phyloP scores from a whole-genome alignment of 2,797 vertebrate genomes.

The Enteromius paludinosus region DNA sequence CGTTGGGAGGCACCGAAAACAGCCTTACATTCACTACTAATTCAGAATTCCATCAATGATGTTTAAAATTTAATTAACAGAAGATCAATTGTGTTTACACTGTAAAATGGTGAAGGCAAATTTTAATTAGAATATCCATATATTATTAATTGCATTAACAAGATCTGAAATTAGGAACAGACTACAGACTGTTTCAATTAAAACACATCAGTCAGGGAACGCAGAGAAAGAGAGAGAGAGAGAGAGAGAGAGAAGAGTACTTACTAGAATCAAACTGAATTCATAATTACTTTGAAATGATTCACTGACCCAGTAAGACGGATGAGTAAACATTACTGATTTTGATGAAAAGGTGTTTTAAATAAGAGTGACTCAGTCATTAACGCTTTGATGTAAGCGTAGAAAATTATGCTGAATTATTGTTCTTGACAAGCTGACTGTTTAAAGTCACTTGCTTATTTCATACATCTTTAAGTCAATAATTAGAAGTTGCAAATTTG shows the following conservation, averaged over 20 bases:
- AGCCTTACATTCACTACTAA: slow-evolving; percentile 69
- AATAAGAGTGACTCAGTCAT: slow-evolving; percentile 35
- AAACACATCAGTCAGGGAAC: slow-evolving; percentile 58
- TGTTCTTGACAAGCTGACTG: slow-evolving; percentile 13
- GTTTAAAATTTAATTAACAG: slow-evolving; percentile 82
- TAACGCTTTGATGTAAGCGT: slow-evolving; percentile 24
- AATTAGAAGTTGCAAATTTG: slow-evolving; percentile 29
- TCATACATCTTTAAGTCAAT: slow-evolving; percentile 10
- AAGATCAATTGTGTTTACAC: slow-evolving; percentile 86
- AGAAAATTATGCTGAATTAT: slow-evolving; percentile 30
- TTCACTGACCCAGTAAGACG: slow-evolving; percentile 48
- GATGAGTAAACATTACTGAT: slow-evolving; percentile 50
- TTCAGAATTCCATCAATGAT: slow-evolving; percentile 73
- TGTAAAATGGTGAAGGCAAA: slow-evolving; percentile 75
- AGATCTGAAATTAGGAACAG: slow-evolving; percentile 79
- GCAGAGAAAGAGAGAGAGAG: background rate
- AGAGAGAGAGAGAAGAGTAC: slow-evolving; percentile 12
- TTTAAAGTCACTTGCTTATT: slow-evolving; percentile 25
- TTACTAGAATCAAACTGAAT: slow-evolving; percentile 62
- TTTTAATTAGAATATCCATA: slow-evolving; percentile 84
- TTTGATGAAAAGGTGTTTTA: slow-evolving; percentile 55
- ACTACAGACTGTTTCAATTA: slow-evolving; percentile 76
- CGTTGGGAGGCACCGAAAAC: slow-evolving; percentile 64
- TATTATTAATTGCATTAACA: slow-evolving; percentile 83
- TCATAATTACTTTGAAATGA: slow-evolving; percentile 58